phyloP scores from a whole-genome alignment of 2,888 invertebrate species.

The Phengaris alcon region DNA sequence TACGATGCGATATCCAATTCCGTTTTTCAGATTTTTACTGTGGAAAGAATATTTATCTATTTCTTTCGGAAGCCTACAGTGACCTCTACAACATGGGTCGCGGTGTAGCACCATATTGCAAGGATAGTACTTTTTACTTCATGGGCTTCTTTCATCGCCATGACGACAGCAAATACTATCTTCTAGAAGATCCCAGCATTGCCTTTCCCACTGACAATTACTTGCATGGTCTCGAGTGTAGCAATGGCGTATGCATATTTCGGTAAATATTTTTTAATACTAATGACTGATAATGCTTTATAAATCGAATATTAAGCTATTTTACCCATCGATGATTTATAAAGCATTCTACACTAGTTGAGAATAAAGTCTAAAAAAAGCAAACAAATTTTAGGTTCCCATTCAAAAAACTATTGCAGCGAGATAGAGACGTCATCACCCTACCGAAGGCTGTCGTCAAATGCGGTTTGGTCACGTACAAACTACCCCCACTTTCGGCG shows the following conservation, averaged over 20 bases:
- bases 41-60: constrained; percentile 70
- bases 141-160: constrained; percentile 68
- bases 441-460: constrained; percentile 72
- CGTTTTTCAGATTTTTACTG: constrained; percentile 64
- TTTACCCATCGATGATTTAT: too few species aligned
- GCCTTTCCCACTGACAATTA: constrained; percentile 70
- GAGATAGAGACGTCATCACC: constrained; percentile 55
- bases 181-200: constrained; percentile 66
- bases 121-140: constrained; percentile 65
- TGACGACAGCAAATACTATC: constrained; percentile 66
- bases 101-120: constrained; percentile 65
- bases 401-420: constrained; percentile 64
- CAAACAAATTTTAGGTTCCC: constrained; percentile 55
- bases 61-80: constrained; percentile 67
- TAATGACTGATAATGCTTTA: too few species aligned
- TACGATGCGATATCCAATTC: not conserved
- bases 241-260: constrained; percentile 64
- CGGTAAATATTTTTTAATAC: constrained; percentile 47
- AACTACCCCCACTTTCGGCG: constrained; percentile 67
- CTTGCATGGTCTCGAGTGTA: constrained; percentile 68
- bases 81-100: constrained; percentile 69
- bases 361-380: not conserved
- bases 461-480: constrained; percentile 70
- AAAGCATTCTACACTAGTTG: not conserved
- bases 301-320: too few species aligned